Evolutionary conservation across 2,113 vertebrate species (phyloP).

Genomic region (Zosterops lateralis): DNA sequence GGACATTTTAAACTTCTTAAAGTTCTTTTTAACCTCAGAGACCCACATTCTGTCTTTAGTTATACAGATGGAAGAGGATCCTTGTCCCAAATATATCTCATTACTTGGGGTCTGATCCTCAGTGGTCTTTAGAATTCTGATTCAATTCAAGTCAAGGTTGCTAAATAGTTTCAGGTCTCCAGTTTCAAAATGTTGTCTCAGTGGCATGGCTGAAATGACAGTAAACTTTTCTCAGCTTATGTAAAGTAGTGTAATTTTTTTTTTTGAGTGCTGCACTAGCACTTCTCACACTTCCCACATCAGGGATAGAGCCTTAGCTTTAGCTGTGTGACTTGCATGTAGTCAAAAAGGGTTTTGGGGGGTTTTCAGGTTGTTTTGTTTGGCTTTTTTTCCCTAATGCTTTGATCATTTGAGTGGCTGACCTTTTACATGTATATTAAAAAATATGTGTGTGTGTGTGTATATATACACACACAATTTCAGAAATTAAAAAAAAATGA

Average conservation of each 20-base stretch:
- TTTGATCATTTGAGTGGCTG: neutral
- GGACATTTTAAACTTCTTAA: neutral
- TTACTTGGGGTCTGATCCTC: neutral
- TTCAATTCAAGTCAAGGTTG: neutral
- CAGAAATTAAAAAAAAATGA: neutral
- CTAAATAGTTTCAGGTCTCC: neutral
- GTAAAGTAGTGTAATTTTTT: neutral
- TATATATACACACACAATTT: neutral
- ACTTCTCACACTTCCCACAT: conserved; percentile 9
- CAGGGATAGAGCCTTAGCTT: conserved; percentile 14
- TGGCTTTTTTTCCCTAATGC: neutral
- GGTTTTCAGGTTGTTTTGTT: neutral
- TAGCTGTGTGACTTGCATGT: neutral
- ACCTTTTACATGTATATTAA: neutral
- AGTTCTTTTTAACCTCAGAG: neutral
- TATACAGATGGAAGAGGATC: neutral
- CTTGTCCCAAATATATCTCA: neutral
- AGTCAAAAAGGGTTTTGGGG: neutral
- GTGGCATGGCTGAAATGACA: neutral
- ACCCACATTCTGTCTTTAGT: neutral
- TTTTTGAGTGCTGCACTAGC: neutral
- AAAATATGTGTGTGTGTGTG: neutral
- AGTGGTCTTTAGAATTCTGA: neutral
- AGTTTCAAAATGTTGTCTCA: neutral
- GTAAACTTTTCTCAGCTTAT: neutral